Evolutionary conservation across 2,888 invertebrate species (phyloP).

Genomic region (Hypomecis punctinalis): DNA sequence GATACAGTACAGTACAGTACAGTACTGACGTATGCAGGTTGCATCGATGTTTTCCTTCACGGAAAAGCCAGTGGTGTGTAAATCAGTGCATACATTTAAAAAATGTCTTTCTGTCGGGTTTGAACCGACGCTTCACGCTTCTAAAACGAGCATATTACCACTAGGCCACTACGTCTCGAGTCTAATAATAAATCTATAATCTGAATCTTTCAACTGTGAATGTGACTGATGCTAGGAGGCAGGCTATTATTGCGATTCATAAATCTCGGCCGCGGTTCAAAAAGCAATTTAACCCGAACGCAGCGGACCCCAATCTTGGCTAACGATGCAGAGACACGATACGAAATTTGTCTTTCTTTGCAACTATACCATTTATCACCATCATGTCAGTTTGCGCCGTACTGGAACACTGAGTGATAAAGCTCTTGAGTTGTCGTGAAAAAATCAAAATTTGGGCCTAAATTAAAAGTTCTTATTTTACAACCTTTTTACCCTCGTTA

Average conservation of each 20-base stretch:
- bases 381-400: conserved; percentile 47
- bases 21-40: too few relatives aligned
- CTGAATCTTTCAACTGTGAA: conserved; percentile 27
- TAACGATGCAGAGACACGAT: conserved; percentile 65
- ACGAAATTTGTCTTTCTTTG: conserved; percentile 71
- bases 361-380: conserved; percentile 63
- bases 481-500: too few relatives aligned
- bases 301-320: conserved; percentile 55
- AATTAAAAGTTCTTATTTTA: too few relatives aligned
- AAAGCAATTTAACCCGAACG: conserved; percentile 42
- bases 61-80: too few relatives aligned
- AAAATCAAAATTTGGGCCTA: too few relatives aligned
- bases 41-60: too few relatives aligned
- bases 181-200: conserved; percentile 13
- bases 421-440: background rate
- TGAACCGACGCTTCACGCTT: too few relatives aligned
- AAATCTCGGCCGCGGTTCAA: conserved; percentile 39
- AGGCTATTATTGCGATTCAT: conserved; percentile 34
- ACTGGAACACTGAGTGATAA: conserved; percentile 2
- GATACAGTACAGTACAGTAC: too few relatives aligned
- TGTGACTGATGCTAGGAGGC: conserved; percentile 31
- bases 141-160: too few relatives aligned
- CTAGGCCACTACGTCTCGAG: too few relatives aligned
- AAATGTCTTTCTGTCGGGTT: too few relatives aligned
- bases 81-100: too few relatives aligned